These are phyloP conservation scores for Arvicanthis niloticus DNA, from an alignment of 2,113 vertebrate species.

Conservation along the genomic window DNA sequence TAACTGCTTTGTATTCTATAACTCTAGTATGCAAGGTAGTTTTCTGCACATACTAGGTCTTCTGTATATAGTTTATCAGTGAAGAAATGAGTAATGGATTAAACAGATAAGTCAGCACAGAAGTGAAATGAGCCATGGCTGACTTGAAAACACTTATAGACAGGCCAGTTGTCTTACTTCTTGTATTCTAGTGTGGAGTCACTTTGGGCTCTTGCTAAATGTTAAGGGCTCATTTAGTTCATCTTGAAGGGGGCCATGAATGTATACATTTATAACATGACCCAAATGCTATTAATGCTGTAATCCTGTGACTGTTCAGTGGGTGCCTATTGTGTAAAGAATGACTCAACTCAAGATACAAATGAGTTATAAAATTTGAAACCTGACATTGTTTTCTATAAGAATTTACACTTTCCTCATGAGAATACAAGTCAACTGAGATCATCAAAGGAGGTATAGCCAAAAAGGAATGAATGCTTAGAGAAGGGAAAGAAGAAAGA, in stretches of 20 bases:
- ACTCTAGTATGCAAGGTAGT: neutral
- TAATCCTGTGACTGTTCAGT: neutral
- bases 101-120: neutral
- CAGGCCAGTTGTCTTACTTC: neutral
- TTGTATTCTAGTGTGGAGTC: neutral
- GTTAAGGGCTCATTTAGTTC: neutral
- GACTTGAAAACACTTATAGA: neutral
- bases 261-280: neutral
- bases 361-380: neutral
- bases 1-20: neutral
- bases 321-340: neutral
- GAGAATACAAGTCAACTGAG: neutral
- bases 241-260: neutral
- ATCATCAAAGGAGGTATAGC: neutral
- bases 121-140: neutral
- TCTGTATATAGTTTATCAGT: neutral
- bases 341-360: neutral
- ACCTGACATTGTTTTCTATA: neutral
- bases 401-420: neutral
- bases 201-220: neutral
- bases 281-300: neutral
- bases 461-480: neutral
- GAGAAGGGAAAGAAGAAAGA: neutral
- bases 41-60: neutral
- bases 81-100: neutral